Base-by-base conservation (phyloP, 2,888 invertebrate species). In the Eupelmus urozonus region DNA sequence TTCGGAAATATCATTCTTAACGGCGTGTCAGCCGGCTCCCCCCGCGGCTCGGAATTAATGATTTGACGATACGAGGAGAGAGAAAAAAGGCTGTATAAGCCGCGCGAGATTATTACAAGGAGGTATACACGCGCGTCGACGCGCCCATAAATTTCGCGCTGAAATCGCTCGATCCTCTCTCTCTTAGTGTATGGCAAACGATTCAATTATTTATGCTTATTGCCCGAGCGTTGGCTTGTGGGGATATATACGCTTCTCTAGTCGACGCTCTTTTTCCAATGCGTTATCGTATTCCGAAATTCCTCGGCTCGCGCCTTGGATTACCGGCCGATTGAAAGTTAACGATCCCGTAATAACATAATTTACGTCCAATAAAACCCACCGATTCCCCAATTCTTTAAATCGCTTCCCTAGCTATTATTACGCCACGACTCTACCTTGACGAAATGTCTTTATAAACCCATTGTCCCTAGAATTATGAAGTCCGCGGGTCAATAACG, bases 11-110 rank as follows among this genome's bases (percentile, higher is more conserved):
- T 81, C 82, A 81, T 81, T 81, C 82, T 81, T 82, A 82, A 82
- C 81, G 82, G 84, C 82, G 82, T 80, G 82, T 84, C 84, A 82
- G 81, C 78, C 4, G n/a, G n/a, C n/a, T n/a, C n/a, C 34, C 9
- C 34, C 9, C 9, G n/a, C 49, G 29, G 83, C 5, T 34, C 34
- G 83, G 87, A 87, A 87, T 87, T 87, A 87, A 87, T 87, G 85
- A 86, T 86, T 87, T 87, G 86, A 87, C 83, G 87, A 87, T 87
- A 62, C 63, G 76, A 27, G 51, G 40, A 85, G n/a, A n/a, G n/a
- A n/a, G 69, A 59, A 34, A 34, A 34, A 34, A 27, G 42, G 16
- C 7, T 45, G 16, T 23, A 60, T 60, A 16, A 45, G 42, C 40
- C 51, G 27, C 13, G 27, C 5, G 62, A 27, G 42, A 42, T 45